Evolutionary conservation across 2,888 invertebrate species (phyloP), one percentile per base, ranked within the genome.

Genomic region (Laothoe populi): DNA sequence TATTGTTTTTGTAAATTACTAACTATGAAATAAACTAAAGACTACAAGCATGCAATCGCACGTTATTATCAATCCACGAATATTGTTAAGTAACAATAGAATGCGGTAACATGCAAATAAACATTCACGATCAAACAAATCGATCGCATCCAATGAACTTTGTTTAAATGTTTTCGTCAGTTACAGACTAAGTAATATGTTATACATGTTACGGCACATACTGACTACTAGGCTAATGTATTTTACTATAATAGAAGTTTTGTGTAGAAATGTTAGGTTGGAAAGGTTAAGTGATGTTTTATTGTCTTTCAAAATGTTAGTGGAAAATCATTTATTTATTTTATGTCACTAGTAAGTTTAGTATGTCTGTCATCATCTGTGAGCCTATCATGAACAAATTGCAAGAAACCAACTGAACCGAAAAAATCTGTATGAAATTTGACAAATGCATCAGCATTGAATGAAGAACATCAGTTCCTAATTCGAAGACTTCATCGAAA

Each of bases 121-220:
- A 49, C 49, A 35, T 35, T 53, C 53, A 35, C 21, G 35, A 53
- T 53, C 35, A 11, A 10, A 53, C 31, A 11, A 53, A 53, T 31
- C 35, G 19, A 53, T 53, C 35, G 19, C 0, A 35, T 19, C 19
- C 53, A 8, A 53, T 24, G 19, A 45, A 21, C 49, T 7, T 16
- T 49, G 53, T 19, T 10, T 53, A 19, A n/a, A n/a, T n/a, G n/a
- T n/a, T n/a, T 35, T 35, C 19, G 11, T 19, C 53, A 35, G 10
- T 53, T 53, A 53, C 35, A 10, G 35, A 19, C 21, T 21, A 19
- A 35, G 35, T 21, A 53, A 53, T 35, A 53, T 53, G 31, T 53
- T 53, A 53, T 16, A 53, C 53, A 35, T 53, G 35, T 35, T 53
- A 53, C 53, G 31, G 31, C 44, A 19, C 44, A 7, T 19, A 11